Conservation (phyloP, 2,113 vertebrate species). For the Notothenia rossii region DNA sequence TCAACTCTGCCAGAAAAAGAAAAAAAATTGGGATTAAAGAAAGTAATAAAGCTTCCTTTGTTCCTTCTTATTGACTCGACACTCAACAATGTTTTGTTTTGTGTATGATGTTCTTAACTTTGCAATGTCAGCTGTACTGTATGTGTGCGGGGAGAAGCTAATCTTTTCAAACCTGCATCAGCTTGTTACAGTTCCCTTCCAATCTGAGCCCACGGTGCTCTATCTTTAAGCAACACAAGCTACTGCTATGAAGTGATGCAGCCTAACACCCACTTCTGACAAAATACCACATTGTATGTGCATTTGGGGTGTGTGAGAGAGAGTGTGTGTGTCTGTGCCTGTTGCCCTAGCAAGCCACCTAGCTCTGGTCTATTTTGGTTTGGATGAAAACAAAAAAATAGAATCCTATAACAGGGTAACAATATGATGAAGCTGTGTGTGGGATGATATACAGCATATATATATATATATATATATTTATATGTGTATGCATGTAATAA, state of each 20-base stretch:
- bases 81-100: conserved; percentile 32
- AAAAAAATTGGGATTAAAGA: conserved; percentile 12
- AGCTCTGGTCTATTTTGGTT: conserved; percentile 1
- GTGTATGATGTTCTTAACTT: conserved; percentile 30
- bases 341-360: conserved; percentile 10
- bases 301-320: not conserved
- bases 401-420: not conserved
- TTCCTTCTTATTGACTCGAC: conserved; percentile 10
- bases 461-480: not conserved
- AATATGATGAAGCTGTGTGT: not conserved
- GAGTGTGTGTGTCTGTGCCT: conserved; percentile 1
- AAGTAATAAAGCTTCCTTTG: not conserved
- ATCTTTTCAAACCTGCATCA: conserved; percentile 65
- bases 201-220: conserved; percentile 47
- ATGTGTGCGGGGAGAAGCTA: conserved; percentile 30
- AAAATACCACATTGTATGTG: conserved; percentile 40
- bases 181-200: conserved; percentile 55
- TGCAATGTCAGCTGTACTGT: not conserved
- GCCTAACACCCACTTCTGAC: conserved; percentile 57
- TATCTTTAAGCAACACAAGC: conserved; percentile 61
- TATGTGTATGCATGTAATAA: conserved; percentile 1
- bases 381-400: conserved; percentile 6
- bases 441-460: not conserved
- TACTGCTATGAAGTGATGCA: conserved; percentile 50
- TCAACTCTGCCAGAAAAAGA: not conserved